Base-by-base conservation (phyloP, 2,113 vertebrate genomes). In the Anseranas semipalmata region DNA sequence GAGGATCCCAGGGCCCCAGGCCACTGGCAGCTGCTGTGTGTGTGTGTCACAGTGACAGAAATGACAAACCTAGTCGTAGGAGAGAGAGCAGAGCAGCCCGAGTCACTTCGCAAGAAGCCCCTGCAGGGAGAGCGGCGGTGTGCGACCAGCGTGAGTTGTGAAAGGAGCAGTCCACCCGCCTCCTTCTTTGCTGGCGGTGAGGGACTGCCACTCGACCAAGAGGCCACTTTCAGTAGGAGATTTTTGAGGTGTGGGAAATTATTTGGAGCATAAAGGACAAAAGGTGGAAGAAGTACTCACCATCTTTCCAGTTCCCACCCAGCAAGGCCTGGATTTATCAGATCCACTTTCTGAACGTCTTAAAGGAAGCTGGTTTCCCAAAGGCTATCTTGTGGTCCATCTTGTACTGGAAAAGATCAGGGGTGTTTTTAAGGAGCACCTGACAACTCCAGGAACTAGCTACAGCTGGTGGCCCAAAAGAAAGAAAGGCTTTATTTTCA, bases 21-120 rank as follows among this genome's bases (percentile, higher is more conserved):
- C 87, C 80, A 95, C 65, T 52, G 62, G 91, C 92, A 80, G 88
- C 89, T 88, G 91, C 93, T 85, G 68, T 74, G 71, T 39, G 67
- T 62, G 4, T 39, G 70, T 72, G 87, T 77, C 88, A 81, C 83
- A 46, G 83, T 92, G 92, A 95, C 95, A 95, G 85, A 77, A 95
- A 77, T 85, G 92, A 95, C 94, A 95, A 86, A 68, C 65, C 1
- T 0, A 85, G 68, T n/a, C 1, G 0, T n/a, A 5, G 0, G 66
- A 66, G 85, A 89, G 71, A 91, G 60, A 80, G 58, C 66, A 79
- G 65, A 76, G 59, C 89, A 79, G 87, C 60, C 72, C 12, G 0
- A 65, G 79, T 41, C 0, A 0, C 89, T 76, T 85, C 24, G 43
- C 6, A 50, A 25, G 79, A 52, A 41, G 70, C 65, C 72, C 90